Evolutionary conservation across 2,888 invertebrate genomes (phyloP).

Genomic region (Athalia circularis): DNA sequence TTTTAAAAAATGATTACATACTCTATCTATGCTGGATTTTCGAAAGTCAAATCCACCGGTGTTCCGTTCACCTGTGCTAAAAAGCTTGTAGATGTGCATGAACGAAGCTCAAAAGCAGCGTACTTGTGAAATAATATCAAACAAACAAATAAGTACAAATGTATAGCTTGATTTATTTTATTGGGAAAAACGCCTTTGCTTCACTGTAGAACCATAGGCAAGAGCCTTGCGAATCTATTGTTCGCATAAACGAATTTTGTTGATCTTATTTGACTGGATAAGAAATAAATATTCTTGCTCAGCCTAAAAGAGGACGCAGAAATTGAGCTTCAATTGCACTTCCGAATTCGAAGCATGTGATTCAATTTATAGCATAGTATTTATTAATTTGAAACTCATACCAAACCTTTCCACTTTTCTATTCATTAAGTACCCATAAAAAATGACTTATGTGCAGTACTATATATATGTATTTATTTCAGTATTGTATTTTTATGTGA

Average conservation of each 20-base stretch:
- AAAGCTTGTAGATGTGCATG: neutral
- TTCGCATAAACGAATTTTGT: neutral
- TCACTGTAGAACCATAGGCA: neutral
- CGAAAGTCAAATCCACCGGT: too few species aligned
- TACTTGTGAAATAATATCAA: neutral
- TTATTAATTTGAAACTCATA: conserved; percentile 19
- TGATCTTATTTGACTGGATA: neutral
- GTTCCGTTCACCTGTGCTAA: neutral
- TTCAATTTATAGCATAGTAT: conserved; percentile 24
- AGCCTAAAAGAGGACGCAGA: neutral
- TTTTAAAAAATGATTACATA: neutral
- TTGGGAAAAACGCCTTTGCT: neutral
- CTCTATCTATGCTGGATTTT: neutral
- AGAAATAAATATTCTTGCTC: neutral
- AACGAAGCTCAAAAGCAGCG: neutral
- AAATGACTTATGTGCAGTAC: neutral
- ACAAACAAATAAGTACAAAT: too few species aligned
- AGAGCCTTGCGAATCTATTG: neutral
- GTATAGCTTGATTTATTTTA: too few species aligned
- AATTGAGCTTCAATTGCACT: conserved; percentile 25
- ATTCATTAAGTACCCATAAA: conserved; percentile 2
- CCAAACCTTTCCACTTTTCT: conserved; percentile 26
- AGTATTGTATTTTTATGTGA: neutral
- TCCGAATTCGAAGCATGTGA: neutral
- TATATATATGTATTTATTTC: conserved; percentile 14